A percentile compares a stretch with the other conserved stretches of the same genome.
Conservation (phyloP, 2,113 vertebrate species). For the Malurus elegans region DNA sequence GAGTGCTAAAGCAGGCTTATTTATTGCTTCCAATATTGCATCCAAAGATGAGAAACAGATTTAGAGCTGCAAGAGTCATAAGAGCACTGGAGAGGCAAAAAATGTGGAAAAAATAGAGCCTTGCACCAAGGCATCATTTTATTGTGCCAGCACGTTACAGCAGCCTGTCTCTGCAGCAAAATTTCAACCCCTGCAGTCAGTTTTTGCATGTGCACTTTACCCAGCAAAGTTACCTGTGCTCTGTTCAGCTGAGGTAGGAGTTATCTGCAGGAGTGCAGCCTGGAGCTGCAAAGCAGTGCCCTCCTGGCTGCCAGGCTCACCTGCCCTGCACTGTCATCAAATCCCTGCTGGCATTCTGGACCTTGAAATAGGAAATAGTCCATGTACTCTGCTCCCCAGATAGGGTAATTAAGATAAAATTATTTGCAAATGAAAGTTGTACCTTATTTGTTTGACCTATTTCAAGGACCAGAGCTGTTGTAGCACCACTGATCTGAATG, state of each 20-base stretch:
- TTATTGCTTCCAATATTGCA: not conserved
- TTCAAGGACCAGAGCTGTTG: not conserved
- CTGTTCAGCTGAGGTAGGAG: not conserved
- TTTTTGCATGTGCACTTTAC: not conserved
- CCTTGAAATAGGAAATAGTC: not conserved
- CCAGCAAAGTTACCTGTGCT: not conserved
- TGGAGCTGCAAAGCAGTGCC: not conserved
- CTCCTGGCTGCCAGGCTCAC: not conserved
- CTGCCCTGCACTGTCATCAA: not conserved
- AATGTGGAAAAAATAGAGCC: not conserved
- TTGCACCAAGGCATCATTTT: not conserved
- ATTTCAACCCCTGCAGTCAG: not conserved
- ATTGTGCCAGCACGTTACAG: not conserved
- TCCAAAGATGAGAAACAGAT: conserved; percentile 6
- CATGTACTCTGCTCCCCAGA: not conserved
- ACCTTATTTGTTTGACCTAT: not conserved
- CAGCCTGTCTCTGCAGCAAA: not conserved
- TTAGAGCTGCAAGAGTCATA: not conserved
- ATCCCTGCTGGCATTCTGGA: not conserved
- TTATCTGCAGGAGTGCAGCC: fast-evolving
- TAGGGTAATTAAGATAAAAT: not conserved
- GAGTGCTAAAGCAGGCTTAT: conserved; percentile 10
- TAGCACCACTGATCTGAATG: not conserved
- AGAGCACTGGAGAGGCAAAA: not conserved
- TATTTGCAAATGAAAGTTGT: not conserved